Evolutionary conservation across 2,797 vertebrate species (phyloP).

Genomic region (Tokudaia tokunoshimensis): DNA sequence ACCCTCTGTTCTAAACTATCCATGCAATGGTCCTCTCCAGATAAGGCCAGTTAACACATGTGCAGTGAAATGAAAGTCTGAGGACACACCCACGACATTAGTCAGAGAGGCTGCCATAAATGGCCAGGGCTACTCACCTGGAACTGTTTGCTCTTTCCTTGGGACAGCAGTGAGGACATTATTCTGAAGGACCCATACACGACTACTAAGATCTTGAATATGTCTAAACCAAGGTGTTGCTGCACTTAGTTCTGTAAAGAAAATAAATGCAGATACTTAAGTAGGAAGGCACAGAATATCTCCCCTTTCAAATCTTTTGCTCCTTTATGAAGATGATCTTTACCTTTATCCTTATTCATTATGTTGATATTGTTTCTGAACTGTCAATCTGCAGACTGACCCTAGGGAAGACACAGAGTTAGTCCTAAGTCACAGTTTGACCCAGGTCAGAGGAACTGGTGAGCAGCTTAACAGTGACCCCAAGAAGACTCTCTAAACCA

Average conservation of each 20-base stretch:
- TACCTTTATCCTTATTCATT: background rate
- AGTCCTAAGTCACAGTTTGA: background rate
- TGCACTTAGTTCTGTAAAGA: background rate
- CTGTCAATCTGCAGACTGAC: background rate
- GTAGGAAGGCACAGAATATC: background rate
- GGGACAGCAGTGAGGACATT: conserved; percentile 49
- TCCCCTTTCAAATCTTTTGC: background rate
- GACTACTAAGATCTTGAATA: conserved; percentile 60
- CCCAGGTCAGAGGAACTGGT: background rate
- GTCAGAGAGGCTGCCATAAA: background rate
- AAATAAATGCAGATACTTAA: conserved; percentile 27
- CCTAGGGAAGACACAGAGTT: background rate
- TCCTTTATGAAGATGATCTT: background rate
- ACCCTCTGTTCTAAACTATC: too few relatives aligned
- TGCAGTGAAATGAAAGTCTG: background rate
- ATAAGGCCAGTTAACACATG: background rate
- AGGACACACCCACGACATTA: background rate
- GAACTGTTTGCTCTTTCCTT: background rate
- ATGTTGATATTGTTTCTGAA: background rate
- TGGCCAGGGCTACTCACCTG: conserved; percentile 24
- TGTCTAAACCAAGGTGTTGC: accelerated
- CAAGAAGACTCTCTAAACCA: background rate
- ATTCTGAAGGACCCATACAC: conserved; percentile 53
- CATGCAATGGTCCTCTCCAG: background rate
- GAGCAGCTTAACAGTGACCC: background rate